These are phyloP conservation scores for Hoplias malabaricus DNA, from an alignment of 2,113 vertebrate species.

Conservation along the genomic window DNA sequence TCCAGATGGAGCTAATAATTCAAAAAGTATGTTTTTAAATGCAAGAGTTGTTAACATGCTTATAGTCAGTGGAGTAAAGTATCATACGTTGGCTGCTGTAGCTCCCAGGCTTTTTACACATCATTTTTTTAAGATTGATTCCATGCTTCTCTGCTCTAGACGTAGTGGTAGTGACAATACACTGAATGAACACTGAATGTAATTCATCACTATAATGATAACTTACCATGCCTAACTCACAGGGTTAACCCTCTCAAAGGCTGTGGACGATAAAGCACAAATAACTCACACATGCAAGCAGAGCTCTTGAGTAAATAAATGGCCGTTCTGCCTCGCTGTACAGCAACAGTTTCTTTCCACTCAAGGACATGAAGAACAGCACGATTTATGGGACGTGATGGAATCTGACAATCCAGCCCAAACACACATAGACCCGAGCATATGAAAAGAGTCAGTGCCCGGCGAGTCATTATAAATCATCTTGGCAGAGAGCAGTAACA, in stretches of 20 bases:
- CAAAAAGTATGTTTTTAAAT: too few relatives aligned
- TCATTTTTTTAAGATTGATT: neutral
- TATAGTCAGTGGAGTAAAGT: too few relatives aligned
- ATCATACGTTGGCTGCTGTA: neutral
- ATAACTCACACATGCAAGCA: neutral
- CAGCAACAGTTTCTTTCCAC: neutral
- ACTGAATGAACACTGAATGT: neutral
- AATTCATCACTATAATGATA: neutral
- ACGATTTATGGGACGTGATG: neutral
- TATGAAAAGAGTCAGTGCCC: conserved; percentile 4
- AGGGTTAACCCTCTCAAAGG: neutral
- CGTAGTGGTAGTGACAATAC: neutral
- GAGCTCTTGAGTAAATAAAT: neutral
- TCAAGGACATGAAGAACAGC: neutral
- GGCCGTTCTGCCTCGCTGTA: neutral
- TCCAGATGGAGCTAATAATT: too few relatives aligned
- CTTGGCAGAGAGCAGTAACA: conserved; percentile 41
- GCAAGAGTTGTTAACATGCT: too few relatives aligned
- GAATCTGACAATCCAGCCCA: conserved; percentile 9
- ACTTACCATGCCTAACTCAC: neutral
- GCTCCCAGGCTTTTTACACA: neutral
- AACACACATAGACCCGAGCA: conserved; percentile 6
- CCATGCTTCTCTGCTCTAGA: neutral
- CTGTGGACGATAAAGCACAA: too few relatives aligned
- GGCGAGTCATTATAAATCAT: conserved; percentile 42